phyloP scores from a whole-genome alignment of 2,797 vertebrate genomes.

The Melanotaenia parkinsoni region DNA sequence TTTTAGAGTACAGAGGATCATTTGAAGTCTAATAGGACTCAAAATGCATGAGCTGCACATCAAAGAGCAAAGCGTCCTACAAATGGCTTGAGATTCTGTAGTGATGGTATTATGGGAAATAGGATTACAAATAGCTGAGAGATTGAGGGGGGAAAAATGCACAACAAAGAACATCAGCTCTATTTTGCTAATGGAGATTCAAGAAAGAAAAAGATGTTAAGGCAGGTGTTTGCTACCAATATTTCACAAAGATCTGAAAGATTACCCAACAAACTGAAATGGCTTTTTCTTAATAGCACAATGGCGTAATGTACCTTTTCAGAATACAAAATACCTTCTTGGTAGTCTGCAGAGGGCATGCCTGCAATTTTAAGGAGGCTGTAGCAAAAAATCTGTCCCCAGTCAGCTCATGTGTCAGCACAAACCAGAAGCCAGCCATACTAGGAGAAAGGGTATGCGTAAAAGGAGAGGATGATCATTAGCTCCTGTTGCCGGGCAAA shows the following conservation, averaged over 20 bases:
- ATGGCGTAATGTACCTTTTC: slow-evolving; percentile 62
- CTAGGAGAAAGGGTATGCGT: slow-evolving; percentile 27
- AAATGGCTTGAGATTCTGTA: slow-evolving; percentile 66
- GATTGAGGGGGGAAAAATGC: slow-evolving; percentile 61
- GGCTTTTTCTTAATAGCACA: slow-evolving; percentile 78
- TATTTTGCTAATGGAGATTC: slow-evolving; percentile 69
- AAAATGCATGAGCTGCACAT: slow-evolving; percentile 64
- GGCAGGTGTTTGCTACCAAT: slow-evolving; percentile 63
- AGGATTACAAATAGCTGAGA: slow-evolving; percentile 63
- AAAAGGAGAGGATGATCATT: slow-evolving; percentile 51
- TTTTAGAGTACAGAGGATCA: slow-evolving; percentile 53
- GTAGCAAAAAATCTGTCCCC: slow-evolving; percentile 49
- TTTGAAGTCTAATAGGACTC: slow-evolving; percentile 60
- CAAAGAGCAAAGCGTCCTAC: slow-evolving; percentile 53
- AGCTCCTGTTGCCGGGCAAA: slow-evolving; percentile 68
- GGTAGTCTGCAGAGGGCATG: slow-evolving; percentile 54
- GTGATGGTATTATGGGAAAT: slow-evolving; percentile 65
- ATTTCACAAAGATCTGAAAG: slow-evolving; percentile 61
- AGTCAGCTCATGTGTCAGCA: slow-evolving; percentile 74
- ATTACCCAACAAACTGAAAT: slow-evolving; percentile 68
- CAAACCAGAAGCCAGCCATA: slow-evolving; percentile 64
- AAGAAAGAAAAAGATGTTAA: slow-evolving; percentile 52
- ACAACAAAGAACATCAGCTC: slow-evolving; percentile 69
- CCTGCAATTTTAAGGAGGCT: slow-evolving; percentile 67
- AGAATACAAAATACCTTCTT: slow-evolving; percentile 65